Evolutionary conservation across 2,888 invertebrate genomes (phyloP).

Genomic region (Coremacera marginata): DNA sequence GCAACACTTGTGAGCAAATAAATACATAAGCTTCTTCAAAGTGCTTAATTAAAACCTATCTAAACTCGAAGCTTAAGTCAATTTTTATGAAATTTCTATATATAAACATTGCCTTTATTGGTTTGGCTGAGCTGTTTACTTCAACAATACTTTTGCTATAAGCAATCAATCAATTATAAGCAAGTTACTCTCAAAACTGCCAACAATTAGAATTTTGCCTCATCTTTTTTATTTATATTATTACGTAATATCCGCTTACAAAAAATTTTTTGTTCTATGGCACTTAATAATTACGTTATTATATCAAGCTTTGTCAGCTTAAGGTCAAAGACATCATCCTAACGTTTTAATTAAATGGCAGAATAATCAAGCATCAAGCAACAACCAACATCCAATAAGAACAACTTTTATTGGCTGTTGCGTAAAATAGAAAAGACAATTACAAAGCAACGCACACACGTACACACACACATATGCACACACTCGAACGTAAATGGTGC

Average conservation of each 20-base stretch:
- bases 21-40: too few relatives aligned
- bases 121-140: too few relatives aligned
- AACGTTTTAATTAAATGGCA: background rate
- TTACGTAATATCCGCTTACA: background rate
- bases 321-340: constrained; percentile 18
- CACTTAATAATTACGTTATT: constrained; percentile 16
- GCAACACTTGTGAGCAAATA: too few relatives aligned
- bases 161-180: too few relatives aligned
- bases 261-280: background rate
- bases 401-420: background rate
- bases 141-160: too few relatives aligned
- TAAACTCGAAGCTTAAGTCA: too few relatives aligned
- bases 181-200: background rate
- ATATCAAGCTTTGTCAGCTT: constrained; percentile 21
- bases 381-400: background rate
- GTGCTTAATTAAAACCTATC: too few relatives aligned
- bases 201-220: background rate
- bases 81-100: too few relatives aligned
- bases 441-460: background rate
- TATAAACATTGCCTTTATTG: too few relatives aligned
- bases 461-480: background rate
- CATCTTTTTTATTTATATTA: background rate
- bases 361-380: background rate
- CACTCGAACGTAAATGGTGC: background rate
- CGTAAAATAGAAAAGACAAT: background rate